phyloP scores from a whole-genome alignment of 2,888 invertebrate species.

The Schizaphis graminum region DNA sequence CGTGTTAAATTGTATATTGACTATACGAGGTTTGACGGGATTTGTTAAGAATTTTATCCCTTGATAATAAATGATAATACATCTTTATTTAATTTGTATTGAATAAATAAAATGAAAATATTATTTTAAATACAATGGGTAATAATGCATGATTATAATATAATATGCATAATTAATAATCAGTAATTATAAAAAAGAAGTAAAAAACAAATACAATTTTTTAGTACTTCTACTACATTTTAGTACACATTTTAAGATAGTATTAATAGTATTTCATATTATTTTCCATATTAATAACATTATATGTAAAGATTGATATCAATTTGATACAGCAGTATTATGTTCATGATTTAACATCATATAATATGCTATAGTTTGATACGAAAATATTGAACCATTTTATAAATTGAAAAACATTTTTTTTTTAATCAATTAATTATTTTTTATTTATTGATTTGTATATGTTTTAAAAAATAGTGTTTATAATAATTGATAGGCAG shows the following conservation, averaged over 20 bases:
- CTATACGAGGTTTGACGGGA: not conserved
- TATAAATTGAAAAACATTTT: not conserved
- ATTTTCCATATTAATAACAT: not conserved
- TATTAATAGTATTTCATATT: no score
- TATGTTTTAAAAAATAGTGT: not conserved
- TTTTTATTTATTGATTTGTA: not conserved
- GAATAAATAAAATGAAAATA: not conserved
- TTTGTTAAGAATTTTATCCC: not conserved
- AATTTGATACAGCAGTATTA: not conserved
- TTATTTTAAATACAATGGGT: not conserved
- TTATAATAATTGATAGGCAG: not conserved
- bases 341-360: not conserved
- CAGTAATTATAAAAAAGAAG: not conserved
- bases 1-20: not conserved
- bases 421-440: not conserved
- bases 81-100: not conserved
- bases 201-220: not conserved
- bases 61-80: not conserved
- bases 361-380: not conserved
- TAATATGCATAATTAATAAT: no score
- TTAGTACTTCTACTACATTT: no score
- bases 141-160: not conserved
- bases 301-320: not conserved
- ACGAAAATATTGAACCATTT: not conserved
- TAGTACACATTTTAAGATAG: no score